Percentiles rank a stretch among this genome's conserved stretches.
Evolutionary conservation across 2,113 vertebrate genomes (phyloP).

Genomic region (Ictalurus punctatus): DNA sequence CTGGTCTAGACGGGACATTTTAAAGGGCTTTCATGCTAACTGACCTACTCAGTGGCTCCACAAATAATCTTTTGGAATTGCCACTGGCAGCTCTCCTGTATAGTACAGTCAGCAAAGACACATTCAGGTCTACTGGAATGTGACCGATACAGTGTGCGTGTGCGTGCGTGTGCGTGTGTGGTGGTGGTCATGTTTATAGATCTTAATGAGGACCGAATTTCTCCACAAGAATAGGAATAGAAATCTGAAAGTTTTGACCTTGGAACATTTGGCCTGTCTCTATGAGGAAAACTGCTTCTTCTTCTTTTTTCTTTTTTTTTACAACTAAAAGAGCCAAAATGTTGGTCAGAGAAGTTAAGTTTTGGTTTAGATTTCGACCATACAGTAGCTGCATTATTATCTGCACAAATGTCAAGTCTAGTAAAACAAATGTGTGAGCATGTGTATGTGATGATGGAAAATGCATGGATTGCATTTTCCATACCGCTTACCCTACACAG

Average conservation of each 20-base stretch:
- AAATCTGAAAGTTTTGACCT: not conserved
- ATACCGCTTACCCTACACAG: too few species aligned
- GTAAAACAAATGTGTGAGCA: not conserved
- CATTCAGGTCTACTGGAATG: conserved; percentile 6
- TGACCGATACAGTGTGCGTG: not conserved
- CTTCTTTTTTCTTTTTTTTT: too few species aligned
- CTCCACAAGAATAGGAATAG: not conserved
- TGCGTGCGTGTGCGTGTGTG: not conserved
- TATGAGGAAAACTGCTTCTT: not conserved
- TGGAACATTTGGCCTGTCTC: not conserved
- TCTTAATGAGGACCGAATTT: not conserved
- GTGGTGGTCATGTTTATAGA: not conserved
- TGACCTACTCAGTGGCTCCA: conserved; percentile 38
- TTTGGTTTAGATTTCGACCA: not conserved
- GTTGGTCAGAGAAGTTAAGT: not conserved
- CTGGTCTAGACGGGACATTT: conserved; percentile 32
- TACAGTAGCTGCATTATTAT: not conserved
- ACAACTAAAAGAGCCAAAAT: not conserved
- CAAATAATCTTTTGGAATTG: conserved; percentile 43
- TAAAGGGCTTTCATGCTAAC: conserved; percentile 32
- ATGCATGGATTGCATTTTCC: not conserved
- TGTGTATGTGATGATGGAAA: not conserved
- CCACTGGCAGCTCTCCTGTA: conserved; percentile 30
- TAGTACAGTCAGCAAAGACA: not conserved
- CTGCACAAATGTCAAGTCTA: not conserved